Percentiles rank a stretch among this genome's conserved stretches.
These are phyloP conservation scores for Heliothis peltigera DNA, from an alignment of 2,888 invertebrate genomes.

Conservation along the genomic window DNA sequence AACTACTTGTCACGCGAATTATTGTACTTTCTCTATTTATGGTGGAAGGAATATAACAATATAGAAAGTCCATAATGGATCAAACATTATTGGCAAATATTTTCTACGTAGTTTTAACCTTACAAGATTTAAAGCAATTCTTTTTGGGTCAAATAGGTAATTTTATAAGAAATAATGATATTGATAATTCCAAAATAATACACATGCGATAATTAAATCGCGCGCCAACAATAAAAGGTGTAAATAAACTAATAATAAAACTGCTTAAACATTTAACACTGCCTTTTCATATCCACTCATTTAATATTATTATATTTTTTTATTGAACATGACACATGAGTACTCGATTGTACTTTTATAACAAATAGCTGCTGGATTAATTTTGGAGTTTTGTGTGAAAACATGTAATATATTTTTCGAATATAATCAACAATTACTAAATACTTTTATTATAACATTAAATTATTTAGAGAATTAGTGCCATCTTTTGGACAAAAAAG, in stretches of 20 bases:
- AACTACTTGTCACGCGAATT: background rate
- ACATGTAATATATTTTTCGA: conserved; percentile 15
- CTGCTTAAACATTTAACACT: conserved; percentile 59
- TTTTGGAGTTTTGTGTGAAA: conserved; percentile 37
- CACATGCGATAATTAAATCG: conserved; percentile 42
- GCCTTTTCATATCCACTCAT: conserved; percentile 54
- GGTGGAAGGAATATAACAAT: background rate
- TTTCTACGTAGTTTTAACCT: no score
- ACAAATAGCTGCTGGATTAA: conserved; percentile 62
- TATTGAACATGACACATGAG: conserved; percentile 73
- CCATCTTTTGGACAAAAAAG: conserved; percentile 36
- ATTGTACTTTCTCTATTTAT: conserved; percentile 11
- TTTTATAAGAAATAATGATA: no score
- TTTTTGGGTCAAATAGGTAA: background rate
- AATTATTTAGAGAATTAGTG: conserved; percentile 49
- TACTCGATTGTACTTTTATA: conserved; percentile 77
- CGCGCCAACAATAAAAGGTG: conserved; percentile 48
- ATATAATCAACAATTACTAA: conserved; percentile 32
- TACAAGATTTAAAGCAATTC: no score
- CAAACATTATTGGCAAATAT: no score
- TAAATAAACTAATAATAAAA: conserved; percentile 56
- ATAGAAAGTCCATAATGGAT: no score
- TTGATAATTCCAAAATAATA: background rate
- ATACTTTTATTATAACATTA: conserved; percentile 41
- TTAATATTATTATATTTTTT: conserved; percentile 57